Evolutionary conservation across 2,888 invertebrate species (phyloP), one percentile per base, ranked within the genome.

Genomic region (Drosophila nr. medialis): DNA sequence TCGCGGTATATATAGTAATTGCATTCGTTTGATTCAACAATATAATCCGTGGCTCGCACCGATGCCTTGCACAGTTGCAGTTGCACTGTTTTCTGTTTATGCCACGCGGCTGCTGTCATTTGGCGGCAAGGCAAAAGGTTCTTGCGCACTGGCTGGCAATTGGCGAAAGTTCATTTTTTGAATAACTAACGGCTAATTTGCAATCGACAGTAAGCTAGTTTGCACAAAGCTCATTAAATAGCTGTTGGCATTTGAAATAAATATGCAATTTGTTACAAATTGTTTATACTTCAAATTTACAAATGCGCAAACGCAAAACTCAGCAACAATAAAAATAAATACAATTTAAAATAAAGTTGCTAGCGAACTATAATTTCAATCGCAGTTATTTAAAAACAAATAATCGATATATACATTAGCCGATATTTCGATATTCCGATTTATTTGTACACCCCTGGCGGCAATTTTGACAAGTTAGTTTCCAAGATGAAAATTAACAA

Each of bases 21-120:
- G 64, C 71, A 86, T 64, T 15, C 51, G 42, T 38, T 55, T n/a
- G 11, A 27, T n/a, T 48, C 45, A 34, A 24, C 18, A 29, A 53
- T 30, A 49, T 45, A 38, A 38, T 49, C 58, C 60, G 64, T 38
- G 13, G 49, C 61, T 60, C 70, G 69, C 42, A 59, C 70, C 68
- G 70, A 56, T 56, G 67, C 63, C 80, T 56, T 54, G 68, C 63
- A 77, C 85, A 83, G 77, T 84, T 90, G 90, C 86, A 89, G 82
- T 86, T 86, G 90, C 90, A 86, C 89, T 86, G 80, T 71, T 86
- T 75, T 73, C 77, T 81, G 79, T 89, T 85, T 89, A 83, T 64
- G 72, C 76, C 64, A 79, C 58, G 61, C 67, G 68, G 50, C 64
- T 7, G 13, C 63, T 34, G 51, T 48, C 58, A 79, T 79, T 89